Conservation (phyloP, 2,113 vertebrate genomes). For the Apteryx mantelli region DNA sequence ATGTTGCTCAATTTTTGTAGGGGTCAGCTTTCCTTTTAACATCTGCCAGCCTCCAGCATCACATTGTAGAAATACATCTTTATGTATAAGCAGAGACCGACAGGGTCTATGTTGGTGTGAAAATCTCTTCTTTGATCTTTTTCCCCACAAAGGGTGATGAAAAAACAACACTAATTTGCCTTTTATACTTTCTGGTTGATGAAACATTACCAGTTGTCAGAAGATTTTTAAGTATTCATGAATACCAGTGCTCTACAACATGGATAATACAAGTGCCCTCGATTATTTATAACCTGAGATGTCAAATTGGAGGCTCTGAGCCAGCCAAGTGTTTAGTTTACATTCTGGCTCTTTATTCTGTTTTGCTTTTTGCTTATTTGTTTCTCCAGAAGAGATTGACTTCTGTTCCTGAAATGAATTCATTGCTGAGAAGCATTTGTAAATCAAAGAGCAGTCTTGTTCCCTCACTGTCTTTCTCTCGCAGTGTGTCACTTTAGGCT, state of each 20-base stretch:
- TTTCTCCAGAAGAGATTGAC: constrained; percentile 47
- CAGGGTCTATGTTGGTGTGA: neutral
- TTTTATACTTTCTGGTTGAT: constrained; percentile 59
- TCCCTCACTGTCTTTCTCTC: neutral
- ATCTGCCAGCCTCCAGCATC: constrained; percentile 13
- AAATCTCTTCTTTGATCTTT: constrained; percentile 58
- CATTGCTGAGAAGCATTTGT: constrained; percentile 19
- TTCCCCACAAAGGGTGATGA: constrained; percentile 30
- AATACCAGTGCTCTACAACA: constrained; percentile 49
- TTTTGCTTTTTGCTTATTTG: constrained; percentile 57
- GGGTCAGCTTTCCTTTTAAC: neutral
- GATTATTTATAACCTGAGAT: constrained; percentile 68
- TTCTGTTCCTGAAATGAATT: neutral
- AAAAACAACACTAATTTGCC: constrained; percentile 58
- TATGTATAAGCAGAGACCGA: constrained; percentile 34
- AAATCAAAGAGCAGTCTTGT: neutral
- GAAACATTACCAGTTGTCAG: constrained; percentile 57
- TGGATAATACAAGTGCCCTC: constrained; percentile 43
- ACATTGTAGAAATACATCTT: constrained; percentile 4
- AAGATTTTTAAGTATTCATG: constrained; percentile 71
- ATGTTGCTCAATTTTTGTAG: neutral
- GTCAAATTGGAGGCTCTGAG: constrained; percentile 51
- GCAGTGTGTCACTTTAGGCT: neutral
- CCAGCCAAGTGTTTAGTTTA: constrained; percentile 45
- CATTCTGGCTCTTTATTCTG: constrained; percentile 41